Evolutionary conservation across 2,797 vertebrate species (phyloP).

Genomic region (Chiroxiphia lanceolata): DNA sequence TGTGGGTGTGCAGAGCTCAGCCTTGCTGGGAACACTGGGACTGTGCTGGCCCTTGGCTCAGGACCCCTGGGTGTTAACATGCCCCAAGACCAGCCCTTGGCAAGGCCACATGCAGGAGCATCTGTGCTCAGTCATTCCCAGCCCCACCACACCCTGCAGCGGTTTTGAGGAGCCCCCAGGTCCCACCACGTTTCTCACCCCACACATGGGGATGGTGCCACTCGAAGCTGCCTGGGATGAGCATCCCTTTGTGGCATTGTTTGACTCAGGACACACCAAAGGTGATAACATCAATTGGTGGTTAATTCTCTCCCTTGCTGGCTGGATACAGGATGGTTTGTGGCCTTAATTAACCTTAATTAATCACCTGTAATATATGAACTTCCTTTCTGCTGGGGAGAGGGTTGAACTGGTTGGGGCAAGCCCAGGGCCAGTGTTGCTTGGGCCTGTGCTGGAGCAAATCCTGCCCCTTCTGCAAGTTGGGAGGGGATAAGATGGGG

Average conservation of each 20-base stretch:
- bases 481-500: not conserved
- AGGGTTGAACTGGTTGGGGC: not conserved
- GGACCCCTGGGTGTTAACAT: rapidly evolving
- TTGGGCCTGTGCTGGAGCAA: not conserved
- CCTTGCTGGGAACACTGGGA: not conserved
- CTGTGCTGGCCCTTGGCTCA: rapidly evolving
- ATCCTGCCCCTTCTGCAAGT: not conserved
- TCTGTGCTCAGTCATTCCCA: rapidly evolving
- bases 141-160: not conserved
- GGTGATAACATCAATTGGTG: rapidly evolving
- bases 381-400: not conserved
- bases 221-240: rapidly evolving
- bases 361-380: not conserved
- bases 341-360: not conserved
- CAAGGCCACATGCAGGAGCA: not conserved
- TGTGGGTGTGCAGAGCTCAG: not conserved
- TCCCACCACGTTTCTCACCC: not conserved
- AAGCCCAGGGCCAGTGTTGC: not conserved
- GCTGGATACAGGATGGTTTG: not conserved
- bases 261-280: rapidly evolving
- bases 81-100: not conserved
- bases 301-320: not conserved
- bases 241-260: rapidly evolving
- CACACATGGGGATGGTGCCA: rapidly evolving
- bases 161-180: not conserved